These are phyloP conservation scores for Thyatira batis DNA, from an alignment of 2,888 invertebrate species.

Conservation along the genomic window DNA sequence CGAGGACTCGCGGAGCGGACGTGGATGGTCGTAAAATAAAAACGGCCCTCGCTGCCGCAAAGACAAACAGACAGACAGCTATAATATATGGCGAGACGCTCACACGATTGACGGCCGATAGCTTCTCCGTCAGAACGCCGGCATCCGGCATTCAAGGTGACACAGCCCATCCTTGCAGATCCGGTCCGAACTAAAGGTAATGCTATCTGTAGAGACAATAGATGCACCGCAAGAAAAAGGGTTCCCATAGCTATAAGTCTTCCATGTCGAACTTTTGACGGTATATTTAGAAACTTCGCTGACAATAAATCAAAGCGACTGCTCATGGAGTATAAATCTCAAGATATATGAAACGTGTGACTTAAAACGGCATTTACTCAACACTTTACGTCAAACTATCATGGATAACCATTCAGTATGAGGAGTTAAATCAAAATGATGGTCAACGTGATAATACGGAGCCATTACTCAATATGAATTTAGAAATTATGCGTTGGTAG, in stretches of 20 bases:
- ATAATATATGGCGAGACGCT: conserved; percentile 72
- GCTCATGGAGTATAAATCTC: conserved; percentile 29
- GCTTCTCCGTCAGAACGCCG: conserved; percentile 66
- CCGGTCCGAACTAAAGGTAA: conserved; percentile 51
- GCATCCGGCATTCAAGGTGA: conserved; percentile 81
- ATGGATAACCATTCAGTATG: conserved; percentile 33
- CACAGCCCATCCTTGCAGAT: conserved; percentile 74
- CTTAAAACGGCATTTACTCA: conserved; percentile 39
- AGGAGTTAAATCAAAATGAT: conserved; percentile 48
- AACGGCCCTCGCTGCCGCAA: conserved; percentile 62
- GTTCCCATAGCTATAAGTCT: conserved; percentile 28
- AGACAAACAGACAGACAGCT: conserved; percentile 69
- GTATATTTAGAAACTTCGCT: conserved; percentile 16
- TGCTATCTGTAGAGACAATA: conserved; percentile 31
- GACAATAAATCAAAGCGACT: conserved; percentile 17
- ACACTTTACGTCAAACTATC: conserved; percentile 34
- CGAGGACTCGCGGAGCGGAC: conserved; percentile 70
- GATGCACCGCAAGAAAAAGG: conserved; percentile 14
- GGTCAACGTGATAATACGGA: conserved; percentile 35
- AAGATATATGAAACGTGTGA: conserved; percentile 43
- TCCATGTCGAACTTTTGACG: conserved; percentile 15
- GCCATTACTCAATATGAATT: conserved; percentile 35
- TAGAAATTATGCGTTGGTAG: conserved; percentile 32
- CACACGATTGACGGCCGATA: conserved; percentile 79
- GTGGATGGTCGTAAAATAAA: conserved; percentile 76